Conservation (phyloP, 2,113 vertebrate species). For the Pipra filicauda region DNA sequence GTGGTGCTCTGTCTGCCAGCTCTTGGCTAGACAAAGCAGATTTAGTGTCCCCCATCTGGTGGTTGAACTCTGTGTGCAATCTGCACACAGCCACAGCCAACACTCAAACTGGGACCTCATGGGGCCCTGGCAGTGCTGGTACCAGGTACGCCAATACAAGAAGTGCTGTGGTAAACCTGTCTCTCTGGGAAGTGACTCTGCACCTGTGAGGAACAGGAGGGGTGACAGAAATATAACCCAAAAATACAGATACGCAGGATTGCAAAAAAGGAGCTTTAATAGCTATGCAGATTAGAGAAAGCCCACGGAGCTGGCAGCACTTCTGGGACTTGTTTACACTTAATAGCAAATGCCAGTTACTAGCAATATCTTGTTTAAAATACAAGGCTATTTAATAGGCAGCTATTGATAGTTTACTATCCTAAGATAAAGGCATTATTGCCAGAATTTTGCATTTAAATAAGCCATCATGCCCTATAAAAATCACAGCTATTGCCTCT, state of each 20-base stretch:
- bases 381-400: not conserved
- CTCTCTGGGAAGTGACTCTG: not conserved
- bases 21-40: conserved; percentile 61
- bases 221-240: not conserved
- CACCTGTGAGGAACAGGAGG: not conserved
- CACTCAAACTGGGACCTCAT: not conserved
- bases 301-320: not conserved
- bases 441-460: conserved; percentile 1
- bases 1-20: conserved; percentile 54
- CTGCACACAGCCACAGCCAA: not conserved
- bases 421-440: not conserved
- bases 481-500: not conserved
- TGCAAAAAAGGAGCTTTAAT: not conserved
- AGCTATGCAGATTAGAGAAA: not conserved
- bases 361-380: conserved; percentile 20
- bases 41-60: conserved; percentile 61
- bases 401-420: not conserved
- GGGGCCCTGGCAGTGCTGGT: not conserved
- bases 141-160: not conserved
- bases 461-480: not conserved
- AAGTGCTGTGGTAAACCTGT: not conserved
- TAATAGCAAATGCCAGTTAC: not conserved
- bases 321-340: not conserved
- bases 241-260: not conserved
- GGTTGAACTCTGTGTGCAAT: conserved; percentile 38